Conservation (phyloP, 2,888 invertebrate species). For the Sarcophaga carnaria region DNA sequence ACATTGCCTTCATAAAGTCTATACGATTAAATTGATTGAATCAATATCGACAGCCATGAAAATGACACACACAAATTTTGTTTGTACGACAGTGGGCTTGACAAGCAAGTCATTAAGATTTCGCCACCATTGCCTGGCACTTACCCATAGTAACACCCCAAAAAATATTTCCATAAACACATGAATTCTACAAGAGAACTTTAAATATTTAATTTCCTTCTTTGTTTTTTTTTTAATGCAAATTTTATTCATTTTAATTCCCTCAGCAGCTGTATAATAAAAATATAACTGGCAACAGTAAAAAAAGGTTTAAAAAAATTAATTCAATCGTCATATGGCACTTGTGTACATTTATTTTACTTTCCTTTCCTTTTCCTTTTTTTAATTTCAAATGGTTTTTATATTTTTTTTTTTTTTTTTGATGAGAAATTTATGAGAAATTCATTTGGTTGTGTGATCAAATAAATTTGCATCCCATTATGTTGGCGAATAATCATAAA, state of each 20-base stretch:
- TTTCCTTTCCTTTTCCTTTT: too few relatives aligned
- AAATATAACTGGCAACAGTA: conserved; percentile 1
- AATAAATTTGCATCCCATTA: neutral
- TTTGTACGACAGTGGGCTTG: too few relatives aligned
- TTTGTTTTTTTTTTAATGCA: neutral
- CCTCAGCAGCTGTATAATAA: neutral
- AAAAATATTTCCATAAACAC: neutral
- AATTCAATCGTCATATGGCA: neutral
- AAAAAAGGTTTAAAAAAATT: conserved; percentile 12
- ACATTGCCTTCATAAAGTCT: conserved; percentile 25
- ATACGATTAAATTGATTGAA: neutral
- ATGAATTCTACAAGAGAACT: neutral
- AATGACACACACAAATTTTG: too few relatives aligned
- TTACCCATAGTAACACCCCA: neutral
- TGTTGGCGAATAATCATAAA: neutral
- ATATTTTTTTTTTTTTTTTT: too few relatives aligned
- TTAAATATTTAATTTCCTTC: neutral
- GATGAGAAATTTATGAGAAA: neutral
- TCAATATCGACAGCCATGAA: too few relatives aligned
- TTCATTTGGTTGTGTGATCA: neutral
- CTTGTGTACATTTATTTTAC: neutral
- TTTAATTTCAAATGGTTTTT: neutral
- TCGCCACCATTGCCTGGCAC: too few relatives aligned
- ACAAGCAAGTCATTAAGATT: too few relatives aligned
- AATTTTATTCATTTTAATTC: conserved; percentile 39